Evolutionary conservation across 2,888 invertebrate genomes (phyloP), one percentile per base, ranked within the genome.

Genomic region (Xanthorhoe designata): DNA sequence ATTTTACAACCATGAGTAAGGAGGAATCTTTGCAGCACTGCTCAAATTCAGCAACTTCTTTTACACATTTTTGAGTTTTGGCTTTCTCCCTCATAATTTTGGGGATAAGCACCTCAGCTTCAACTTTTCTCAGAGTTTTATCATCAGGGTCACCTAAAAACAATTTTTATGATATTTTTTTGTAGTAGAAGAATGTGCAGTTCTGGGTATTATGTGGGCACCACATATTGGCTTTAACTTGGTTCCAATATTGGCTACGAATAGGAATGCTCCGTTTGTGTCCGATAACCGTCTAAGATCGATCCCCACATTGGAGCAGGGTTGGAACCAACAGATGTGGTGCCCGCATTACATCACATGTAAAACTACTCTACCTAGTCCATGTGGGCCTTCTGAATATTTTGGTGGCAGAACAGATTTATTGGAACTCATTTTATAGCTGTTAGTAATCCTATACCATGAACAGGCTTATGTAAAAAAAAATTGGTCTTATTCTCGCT

Each of bases 1-100:
- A 98, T 74, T 94, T 95, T 5, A 96, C 85, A 1, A 96, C 95
- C 96, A 98, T 96, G 0, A 96, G 77, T 0, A 97, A 53, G 55
- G 95, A 94, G 61, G 94, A 92, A 2, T 93, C 94, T 84, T 96
- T 96, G 78, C 97, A 97, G 83, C 97, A 98, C 54, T 95, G 90
- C 42, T 95, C 94, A 79, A 96, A 96, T 55, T 96, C 95, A 81
- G 94, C 87, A 0, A 97, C 97, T 91, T 96, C 96, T 73, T 94
- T 87, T 0, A 82, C 68, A 87, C 99, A 99, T 86, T 98, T 97
- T 78, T 97, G 96, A 13, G 80, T 83, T 84, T 96, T 97, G 0
- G 98, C 97, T 76, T 95, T 96, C 24, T 97, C 97, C 74, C 98
- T 94, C 94, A 99, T 96, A 79, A 97, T 95, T 88, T 98, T 97